These are phyloP conservation scores for Drosophila sulfurigaster DNA, from an alignment of 1,140 invertebrate species.

Conservation along the genomic window DNA sequence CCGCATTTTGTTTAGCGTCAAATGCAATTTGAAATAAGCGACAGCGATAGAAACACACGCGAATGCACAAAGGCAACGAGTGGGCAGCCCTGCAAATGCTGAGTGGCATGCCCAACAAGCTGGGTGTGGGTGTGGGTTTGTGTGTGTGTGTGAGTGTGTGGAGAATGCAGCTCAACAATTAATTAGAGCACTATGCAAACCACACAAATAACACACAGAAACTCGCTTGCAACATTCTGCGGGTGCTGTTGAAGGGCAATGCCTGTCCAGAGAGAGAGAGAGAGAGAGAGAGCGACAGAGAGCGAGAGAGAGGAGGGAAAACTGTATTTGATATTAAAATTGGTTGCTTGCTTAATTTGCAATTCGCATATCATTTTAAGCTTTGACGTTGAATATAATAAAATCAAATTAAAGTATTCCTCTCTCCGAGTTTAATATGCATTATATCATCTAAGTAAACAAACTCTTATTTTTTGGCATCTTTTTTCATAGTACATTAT, in stretches of 20 bases:
- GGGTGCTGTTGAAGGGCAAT: not conserved
- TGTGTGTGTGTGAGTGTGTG: no score
- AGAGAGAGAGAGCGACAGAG: not conserved
- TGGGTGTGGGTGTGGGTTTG: constrained; percentile 1
- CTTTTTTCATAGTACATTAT: not conserved
- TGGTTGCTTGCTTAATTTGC: constrained; percentile 36
- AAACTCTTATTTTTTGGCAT: constrained; percentile 1
- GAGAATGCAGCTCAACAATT: constrained; percentile 43
- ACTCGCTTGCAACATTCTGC: constrained; percentile 12
- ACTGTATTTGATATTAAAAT: constrained; percentile 42
- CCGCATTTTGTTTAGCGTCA: constrained; percentile 53
- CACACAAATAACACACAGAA: constrained; percentile 25
- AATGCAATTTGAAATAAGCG: constrained; percentile 50
- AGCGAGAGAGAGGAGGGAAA: no score
- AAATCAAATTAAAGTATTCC: not conserved
- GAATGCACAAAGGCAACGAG: not conserved
- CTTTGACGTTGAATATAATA: constrained; percentile 3
- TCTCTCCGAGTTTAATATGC: not conserved
- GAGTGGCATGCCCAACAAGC: not conserved
- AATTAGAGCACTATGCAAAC: constrained; percentile 49
- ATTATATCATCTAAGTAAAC: not conserved
- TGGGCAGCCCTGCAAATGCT: not conserved
- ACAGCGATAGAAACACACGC: constrained; percentile 2
- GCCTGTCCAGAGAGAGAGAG: not conserved
- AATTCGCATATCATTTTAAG: constrained; percentile 27